phyloP scores from a whole-genome alignment of 92 coral and sea anemone genomes.

The Chrysogorgia sp. region DNA sequence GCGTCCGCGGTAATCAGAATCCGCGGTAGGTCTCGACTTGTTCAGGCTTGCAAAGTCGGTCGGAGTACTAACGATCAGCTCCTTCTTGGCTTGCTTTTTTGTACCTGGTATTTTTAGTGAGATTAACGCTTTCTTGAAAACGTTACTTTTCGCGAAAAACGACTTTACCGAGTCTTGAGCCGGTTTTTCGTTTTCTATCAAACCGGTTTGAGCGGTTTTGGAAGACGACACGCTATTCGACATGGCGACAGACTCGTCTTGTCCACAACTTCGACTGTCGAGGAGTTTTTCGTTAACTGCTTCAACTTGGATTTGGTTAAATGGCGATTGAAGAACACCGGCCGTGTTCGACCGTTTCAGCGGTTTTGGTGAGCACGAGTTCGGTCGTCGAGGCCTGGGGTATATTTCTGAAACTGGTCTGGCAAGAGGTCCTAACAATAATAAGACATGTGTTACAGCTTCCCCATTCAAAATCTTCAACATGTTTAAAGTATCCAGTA shows the following conservation, averaged over 20 bases:
- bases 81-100: slow-evolving; percentile 17
- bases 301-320: not conserved
- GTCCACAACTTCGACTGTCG: not conserved
- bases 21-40: not conserved
- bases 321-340: slow-evolving; percentile 5
- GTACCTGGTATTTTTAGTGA: slow-evolving; percentile 16
- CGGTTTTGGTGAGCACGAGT: not conserved
- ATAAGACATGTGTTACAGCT: not conserved
- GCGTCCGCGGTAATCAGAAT: slow-evolving; percentile 9
- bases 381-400: not conserved
- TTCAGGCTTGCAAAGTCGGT: slow-evolving; percentile 20
- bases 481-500: too few relatives aligned
- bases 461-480: too few relatives aligned
- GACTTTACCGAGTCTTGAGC: not conserved
- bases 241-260: not conserved
- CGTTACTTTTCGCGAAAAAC: slow-evolving; percentile 27
- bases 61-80: slow-evolving; percentile 18
- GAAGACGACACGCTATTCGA: not conserved
- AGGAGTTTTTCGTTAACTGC: not conserved
- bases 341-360: slow-evolving; percentile 22
- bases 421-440: not conserved
- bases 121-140: slow-evolving; percentile 19
- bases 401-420: slow-evolving; percentile 40
- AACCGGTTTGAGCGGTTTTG: not conserved
- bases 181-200: too few relatives aligned